Conservation (phyloP, 2,888 invertebrate species). For the Sepiola atlantica region DNA sequence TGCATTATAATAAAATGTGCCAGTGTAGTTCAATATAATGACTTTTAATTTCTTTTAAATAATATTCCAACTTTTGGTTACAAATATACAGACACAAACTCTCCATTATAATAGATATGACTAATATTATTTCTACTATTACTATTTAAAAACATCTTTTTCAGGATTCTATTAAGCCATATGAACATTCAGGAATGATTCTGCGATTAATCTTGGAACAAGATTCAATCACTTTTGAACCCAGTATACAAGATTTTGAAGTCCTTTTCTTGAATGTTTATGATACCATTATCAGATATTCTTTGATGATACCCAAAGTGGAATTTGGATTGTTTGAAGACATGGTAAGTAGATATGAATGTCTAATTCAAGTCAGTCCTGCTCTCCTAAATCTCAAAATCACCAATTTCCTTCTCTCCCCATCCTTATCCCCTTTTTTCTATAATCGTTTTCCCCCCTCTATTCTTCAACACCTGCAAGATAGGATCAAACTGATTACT, state of each 20-base stretch:
- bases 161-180: constrained; percentile 72
- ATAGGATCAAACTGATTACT: too few relatives aligned
- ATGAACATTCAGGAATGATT: constrained; percentile 75
- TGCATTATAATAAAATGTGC: too few relatives aligned
- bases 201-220: constrained; percentile 74
- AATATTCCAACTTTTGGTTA: too few relatives aligned
- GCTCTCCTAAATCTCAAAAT: background rate
- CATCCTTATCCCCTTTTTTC: background rate
- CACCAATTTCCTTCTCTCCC: too few relatives aligned
- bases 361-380: background rate
- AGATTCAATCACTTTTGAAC: constrained; percentile 74
- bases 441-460: background rate
- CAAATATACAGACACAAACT: too few relatives aligned
- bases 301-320: constrained; percentile 83
- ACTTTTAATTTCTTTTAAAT: too few relatives aligned
- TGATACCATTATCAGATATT: constrained; percentile 84
- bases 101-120: background rate
- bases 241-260: constrained; percentile 81
- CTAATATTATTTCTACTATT: background rate
- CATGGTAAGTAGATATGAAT: constrained; percentile 51
- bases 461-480: background rate
- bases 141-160: constrained; percentile 46
- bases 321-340: constrained; percentile 86
- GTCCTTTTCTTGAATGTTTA: constrained; percentile 83
- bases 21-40: too few relatives aligned